phyloP scores from a whole-genome alignment of 2,797 vertebrate genomes.

The Rhynchotus rufescens region DNA sequence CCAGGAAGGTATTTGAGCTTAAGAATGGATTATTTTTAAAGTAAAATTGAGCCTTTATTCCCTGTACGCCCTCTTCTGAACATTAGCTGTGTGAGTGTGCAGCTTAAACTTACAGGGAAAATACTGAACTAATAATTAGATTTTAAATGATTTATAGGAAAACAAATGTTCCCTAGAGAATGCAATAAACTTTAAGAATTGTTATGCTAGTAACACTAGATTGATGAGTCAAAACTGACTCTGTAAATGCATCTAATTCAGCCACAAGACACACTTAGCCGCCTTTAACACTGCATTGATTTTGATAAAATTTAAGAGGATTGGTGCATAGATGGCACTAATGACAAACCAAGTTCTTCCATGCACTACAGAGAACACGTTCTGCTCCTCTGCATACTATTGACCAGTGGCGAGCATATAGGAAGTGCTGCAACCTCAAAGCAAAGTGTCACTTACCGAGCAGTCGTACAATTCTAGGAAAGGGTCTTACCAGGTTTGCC shows the following conservation, averaged over 20 bases:
- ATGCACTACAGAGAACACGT: neutral
- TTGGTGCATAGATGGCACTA: neutral
- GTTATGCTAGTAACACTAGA: neutral
- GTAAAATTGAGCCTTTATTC: neutral
- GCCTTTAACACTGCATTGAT: neutral
- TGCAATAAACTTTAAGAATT: neutral
- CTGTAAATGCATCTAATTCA: neutral
- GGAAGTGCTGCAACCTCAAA: neutral
- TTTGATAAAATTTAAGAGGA: neutral
- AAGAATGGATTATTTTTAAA: neutral
- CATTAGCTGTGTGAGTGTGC: neutral
- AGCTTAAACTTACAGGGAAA: slow-evolving; percentile 5
- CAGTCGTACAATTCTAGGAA: slow-evolving; percentile 61
- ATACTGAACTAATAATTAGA: neutral
- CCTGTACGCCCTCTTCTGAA: neutral
- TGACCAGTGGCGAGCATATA: neutral
- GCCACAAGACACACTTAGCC: neutral
- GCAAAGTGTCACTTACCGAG: slow-evolving; percentile 41
- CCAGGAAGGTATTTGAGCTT: neutral
- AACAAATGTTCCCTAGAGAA: neutral
- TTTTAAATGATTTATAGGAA: neutral
- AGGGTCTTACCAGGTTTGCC: slow-evolving; percentile 94
- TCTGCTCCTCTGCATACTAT: neutral
- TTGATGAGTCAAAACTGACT: neutral
- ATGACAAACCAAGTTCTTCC: slow-evolving; percentile 4